A percentile compares a stretch with the other conserved stretches of the same genome.
Evolutionary conservation across 2,888 invertebrate species (phyloP).

Genomic region (Drosophila prostipennis): DNA sequence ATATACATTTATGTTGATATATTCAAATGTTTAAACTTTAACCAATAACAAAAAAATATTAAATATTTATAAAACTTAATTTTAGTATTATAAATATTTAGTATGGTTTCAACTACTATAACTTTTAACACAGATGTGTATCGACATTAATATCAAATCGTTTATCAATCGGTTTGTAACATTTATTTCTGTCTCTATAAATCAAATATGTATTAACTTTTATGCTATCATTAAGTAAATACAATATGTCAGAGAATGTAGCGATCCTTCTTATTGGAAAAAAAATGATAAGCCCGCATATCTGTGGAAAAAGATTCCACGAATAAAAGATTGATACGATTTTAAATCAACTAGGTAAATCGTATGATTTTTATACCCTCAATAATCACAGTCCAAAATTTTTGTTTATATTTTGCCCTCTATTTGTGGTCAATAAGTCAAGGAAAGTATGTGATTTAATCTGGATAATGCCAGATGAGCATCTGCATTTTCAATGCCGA

Average conservation of each 20-base stretch:
- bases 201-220: constrained; percentile 31
- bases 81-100: neutral
- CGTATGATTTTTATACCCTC: neutral
- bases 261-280: constrained; percentile 7
- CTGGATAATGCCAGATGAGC: constrained; percentile 18
- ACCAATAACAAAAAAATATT: too few species aligned
- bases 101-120: neutral
- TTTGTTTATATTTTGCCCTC: neutral
- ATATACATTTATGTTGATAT: too few species aligned
- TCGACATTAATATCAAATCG: constrained; percentile 26
- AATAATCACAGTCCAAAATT: neutral
- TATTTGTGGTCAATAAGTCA: constrained; percentile 10
- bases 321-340: constrained; percentile 28
- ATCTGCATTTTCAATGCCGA: constrained; percentile 14
- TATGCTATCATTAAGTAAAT: constrained; percentile 20
- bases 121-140: neutral
- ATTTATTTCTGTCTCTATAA: constrained; percentile 29
- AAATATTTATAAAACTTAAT: neutral
- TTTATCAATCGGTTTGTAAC: constrained; percentile 26
- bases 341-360: constrained; percentile 20
- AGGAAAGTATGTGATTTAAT: constrained; percentile 13
- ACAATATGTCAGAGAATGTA: constrained; percentile 8
- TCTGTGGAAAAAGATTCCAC: neutral
- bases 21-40: too few species aligned
- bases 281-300: constrained; percentile 15